A percentile compares a stretch with the other conserved stretches of the same genome.
Evolutionary conservation across 2,888 invertebrate species (phyloP).

Genomic region (Sipunculus nudus): DNA sequence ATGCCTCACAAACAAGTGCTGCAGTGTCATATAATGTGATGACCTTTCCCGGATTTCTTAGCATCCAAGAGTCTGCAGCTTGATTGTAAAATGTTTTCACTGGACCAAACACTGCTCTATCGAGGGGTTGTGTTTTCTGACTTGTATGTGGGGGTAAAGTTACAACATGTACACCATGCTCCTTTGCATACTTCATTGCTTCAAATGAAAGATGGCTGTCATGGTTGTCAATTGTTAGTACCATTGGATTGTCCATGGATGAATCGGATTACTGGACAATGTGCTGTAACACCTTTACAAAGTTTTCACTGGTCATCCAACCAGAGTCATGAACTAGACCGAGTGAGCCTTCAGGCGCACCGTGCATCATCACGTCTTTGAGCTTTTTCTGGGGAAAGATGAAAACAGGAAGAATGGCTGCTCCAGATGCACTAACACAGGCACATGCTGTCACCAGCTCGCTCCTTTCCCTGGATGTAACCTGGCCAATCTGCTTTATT

Average conservation of each 20-base stretch:
- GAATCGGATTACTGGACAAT: slow-evolving; percentile 38
- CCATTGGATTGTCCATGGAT: slow-evolving; percentile 43
- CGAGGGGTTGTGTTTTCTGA: slow-evolving; percentile 65
- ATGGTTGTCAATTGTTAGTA: slow-evolving; percentile 51
- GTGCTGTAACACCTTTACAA: slow-evolving; percentile 1
- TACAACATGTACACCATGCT: slow-evolving; percentile 58
- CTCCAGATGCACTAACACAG: too few relatives aligned
- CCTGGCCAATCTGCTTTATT: neutral
- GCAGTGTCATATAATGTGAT: slow-evolving; percentile 62
- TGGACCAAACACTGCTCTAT: slow-evolving; percentile 61
- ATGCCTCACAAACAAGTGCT: slow-evolving; percentile 1
- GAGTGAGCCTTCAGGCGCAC: neutral
- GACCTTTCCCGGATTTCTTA: slow-evolving; percentile 56
- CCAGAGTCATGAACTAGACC: neutral
- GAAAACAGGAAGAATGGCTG: too few relatives aligned
- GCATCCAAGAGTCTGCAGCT: slow-evolving; percentile 47
- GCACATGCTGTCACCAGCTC: too few relatives aligned
- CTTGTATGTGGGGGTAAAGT: slow-evolving; percentile 64
- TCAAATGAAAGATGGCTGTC: slow-evolving; percentile 44
- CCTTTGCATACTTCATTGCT: slow-evolving; percentile 49
- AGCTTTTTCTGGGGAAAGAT: too few relatives aligned
- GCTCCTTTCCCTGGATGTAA: neutral
- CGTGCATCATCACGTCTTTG: too few relatives aligned
- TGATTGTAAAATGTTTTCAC: slow-evolving; percentile 56
- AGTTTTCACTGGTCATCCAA: neutral